Percentiles rank a stretch among this genome's conserved stretches.
Conservation (phyloP, 2,797 vertebrate species). For the Enteromius unitaeniatus region DNA sequence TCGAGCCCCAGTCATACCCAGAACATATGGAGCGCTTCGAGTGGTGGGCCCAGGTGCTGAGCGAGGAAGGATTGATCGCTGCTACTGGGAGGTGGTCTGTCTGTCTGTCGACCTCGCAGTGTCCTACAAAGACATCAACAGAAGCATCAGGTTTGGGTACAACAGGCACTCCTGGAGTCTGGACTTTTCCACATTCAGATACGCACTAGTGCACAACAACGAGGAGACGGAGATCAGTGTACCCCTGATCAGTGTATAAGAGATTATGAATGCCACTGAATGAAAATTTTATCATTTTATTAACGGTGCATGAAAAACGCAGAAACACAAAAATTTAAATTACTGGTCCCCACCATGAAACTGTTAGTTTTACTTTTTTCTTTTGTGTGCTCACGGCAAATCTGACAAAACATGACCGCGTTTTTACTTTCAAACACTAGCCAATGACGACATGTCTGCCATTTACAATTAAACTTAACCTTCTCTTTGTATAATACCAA, state of each 20-base stretch:
- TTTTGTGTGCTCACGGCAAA: too few relatives aligned
- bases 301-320: too few relatives aligned
- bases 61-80: constrained; percentile 56
- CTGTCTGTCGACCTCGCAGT: constrained; percentile 60
- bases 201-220: constrained; percentile 55
- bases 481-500: too few relatives aligned
- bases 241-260: fast-evolving
- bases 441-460: too few relatives aligned
- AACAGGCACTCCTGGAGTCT: constrained; percentile 68
- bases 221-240: constrained; percentile 57
- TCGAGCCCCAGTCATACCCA: constrained; percentile 49
- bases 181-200: constrained; percentile 46
- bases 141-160: constrained; percentile 62
- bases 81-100: constrained; percentile 67
- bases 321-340: too few relatives aligned
- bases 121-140: constrained; percentile 56
- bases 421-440: too few relatives aligned
- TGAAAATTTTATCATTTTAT: too few relatives aligned
- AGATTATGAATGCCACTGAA: too few relatives aligned
- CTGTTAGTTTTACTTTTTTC: too few relatives aligned
- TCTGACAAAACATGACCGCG: too few relatives aligned
- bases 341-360: too few relatives aligned
- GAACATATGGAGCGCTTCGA: constrained; percentile 61
- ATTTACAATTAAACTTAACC: too few relatives aligned
- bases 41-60: constrained; percentile 65